Evolutionary conservation across 2,888 invertebrate genomes (phyloP).

Genomic region (Cosmorhoe ocellata): DNA sequence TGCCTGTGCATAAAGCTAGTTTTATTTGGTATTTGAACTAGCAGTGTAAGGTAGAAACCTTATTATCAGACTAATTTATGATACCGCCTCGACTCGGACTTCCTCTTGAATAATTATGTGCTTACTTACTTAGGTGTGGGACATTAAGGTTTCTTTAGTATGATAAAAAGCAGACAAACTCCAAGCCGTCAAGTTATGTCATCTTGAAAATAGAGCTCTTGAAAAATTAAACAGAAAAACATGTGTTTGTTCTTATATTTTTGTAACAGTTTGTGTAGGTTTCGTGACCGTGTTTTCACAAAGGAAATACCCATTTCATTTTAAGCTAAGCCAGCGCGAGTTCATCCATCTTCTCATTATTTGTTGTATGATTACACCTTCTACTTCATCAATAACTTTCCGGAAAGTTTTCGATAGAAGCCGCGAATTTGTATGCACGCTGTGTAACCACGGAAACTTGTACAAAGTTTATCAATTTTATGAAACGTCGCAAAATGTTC

Average conservation of each 20-base stretch:
- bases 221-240: slow-evolving; percentile 18
- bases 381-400: slow-evolving; percentile 44
- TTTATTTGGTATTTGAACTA: slow-evolving; percentile 4
- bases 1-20: not conserved
- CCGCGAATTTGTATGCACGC: slow-evolving; percentile 30
- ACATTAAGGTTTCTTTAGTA: slow-evolving; percentile 6
- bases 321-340: slow-evolving; percentile 34
- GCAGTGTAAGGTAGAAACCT: slow-evolving; percentile 10
- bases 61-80: slow-evolving; percentile 23
- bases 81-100: slow-evolving; percentile 12
- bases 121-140: slow-evolving; percentile 6
- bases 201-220: slow-evolving; percentile 21
- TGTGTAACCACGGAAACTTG: slow-evolving; percentile 23
- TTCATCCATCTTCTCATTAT: slow-evolving; percentile 43
- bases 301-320: slow-evolving; percentile 39
- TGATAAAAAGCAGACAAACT: not conserved
- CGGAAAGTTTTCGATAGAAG: slow-evolving; percentile 26
- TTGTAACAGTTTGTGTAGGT: slow-evolving; percentile 22
- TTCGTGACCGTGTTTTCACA: slow-evolving; percentile 34
- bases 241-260: slow-evolving; percentile 27
- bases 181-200: slow-evolving; percentile 12
- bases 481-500: slow-evolving; percentile 21
- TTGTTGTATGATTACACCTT: slow-evolving; percentile 41
- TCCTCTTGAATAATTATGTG: slow-evolving; percentile 20
- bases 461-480: slow-evolving; percentile 28